Evolutionary conservation across 2,888 invertebrate genomes (phyloP).

Genomic region (Phortica magna): DNA sequence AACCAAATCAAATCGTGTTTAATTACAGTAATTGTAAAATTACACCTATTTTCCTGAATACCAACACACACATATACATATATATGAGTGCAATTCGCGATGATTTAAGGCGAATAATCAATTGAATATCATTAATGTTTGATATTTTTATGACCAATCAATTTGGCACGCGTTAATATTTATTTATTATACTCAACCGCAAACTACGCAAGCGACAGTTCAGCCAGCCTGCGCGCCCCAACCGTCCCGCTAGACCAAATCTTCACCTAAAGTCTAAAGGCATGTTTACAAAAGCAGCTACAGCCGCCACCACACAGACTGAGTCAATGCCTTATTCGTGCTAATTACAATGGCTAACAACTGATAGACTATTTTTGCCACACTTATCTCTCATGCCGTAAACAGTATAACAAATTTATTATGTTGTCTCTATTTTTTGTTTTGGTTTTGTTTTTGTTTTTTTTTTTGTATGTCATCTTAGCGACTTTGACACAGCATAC

Average conservation of each 20-base stretch:
- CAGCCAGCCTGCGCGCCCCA: not conserved
- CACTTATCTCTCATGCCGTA: slow-evolving; percentile 4
- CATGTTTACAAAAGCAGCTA: too few species aligned
- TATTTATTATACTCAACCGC: not conserved
- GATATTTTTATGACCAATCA: slow-evolving; percentile 62
- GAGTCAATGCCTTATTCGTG: slow-evolving; percentile 11
- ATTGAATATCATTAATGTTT: slow-evolving; percentile 19
- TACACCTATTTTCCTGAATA: slow-evolving; percentile 48
- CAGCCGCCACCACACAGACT: not conserved
- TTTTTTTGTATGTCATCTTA: too few species aligned
- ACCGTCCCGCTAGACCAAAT: too few species aligned
- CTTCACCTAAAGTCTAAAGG: too few species aligned
- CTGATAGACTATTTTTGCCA: not conserved
- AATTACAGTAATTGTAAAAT: slow-evolving; percentile 44
- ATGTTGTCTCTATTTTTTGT: too few species aligned
- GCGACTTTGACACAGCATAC: too few species aligned
- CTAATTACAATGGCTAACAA: slow-evolving; percentile 9
- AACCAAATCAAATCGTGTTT: slow-evolving; percentile 18
- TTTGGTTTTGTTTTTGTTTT: too few species aligned
- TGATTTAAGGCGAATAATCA: not conserved
- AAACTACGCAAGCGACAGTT: not conserved
- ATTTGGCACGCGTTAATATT: slow-evolving; percentile 60
- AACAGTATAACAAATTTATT: not conserved
- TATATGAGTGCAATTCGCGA: not conserved
- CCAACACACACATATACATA: not conserved